Base-by-base conservation (phyloP, 2,888 invertebrate genomes). In the Catocala nupta region DNA sequence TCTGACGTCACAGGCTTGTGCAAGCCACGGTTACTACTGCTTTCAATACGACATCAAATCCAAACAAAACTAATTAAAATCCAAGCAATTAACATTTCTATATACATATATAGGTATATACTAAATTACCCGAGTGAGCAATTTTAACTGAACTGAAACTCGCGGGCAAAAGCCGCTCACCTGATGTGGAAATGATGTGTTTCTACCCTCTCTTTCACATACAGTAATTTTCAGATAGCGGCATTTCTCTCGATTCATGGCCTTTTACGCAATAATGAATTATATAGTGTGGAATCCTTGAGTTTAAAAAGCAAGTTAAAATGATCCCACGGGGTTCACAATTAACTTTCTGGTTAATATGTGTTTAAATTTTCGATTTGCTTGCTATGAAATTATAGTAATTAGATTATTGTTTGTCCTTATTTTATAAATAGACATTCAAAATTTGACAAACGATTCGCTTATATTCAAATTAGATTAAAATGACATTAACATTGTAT, bases 101-200 rank as follows among this genome's bases (percentile, higher is more conserved):
- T 76, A 75, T 55, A 70, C 70, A 72, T 82, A 70, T 81, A 80
- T 66, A 76, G 75, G 75, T 55, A 70, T 70, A 72, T 82, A 70
- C 71, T 82, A 80, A 33, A 25, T 49, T 87, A 89, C 80, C 80
- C 77, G 78, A 85, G 82, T 83, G 84, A 84, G 82, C 81, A 89
- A 87, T 85, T 88, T 86, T 81, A 83, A 77, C n/a, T n/a, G n/a
- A n/a, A 71, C 81, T 83, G 82, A 75, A 87, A 88, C 87, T 84
- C 77, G 69, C 75, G 70, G 76, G 79, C 81, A 75, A 83, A 86
- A 84, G 82, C 83, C 85, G 84, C 86, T 84, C 86, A 88, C 82
- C 81, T 89, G 88, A 89, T 87, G 89, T 90, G 89, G 87, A 87
- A 90, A 90, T 88, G 85, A 89, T 88, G 83, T 87, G 83, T 81